A percentile compares a stretch with the other conserved stretches of the same genome.
phyloP scores from a whole-genome alignment of 2,797 vertebrate genomes.

The Sebastes goodei region DNA sequence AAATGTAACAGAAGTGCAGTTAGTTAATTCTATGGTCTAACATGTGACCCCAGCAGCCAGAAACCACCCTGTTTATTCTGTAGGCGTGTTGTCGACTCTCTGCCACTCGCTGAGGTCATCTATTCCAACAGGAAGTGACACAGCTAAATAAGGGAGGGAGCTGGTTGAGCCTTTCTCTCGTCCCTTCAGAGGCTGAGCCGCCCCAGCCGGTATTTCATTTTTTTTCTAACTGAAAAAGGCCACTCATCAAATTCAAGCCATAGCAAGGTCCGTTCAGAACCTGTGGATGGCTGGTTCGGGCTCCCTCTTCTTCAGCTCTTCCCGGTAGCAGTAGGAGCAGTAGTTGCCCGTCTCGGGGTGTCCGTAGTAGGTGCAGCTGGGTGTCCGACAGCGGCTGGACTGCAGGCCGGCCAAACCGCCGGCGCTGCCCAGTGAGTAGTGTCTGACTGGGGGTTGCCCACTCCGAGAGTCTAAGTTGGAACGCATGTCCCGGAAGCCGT shows the following conservation, averaged over 20 bases:
- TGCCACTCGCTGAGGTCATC: not conserved
- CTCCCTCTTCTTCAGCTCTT: constrained; percentile 90
- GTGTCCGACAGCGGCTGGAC: constrained; percentile 92
- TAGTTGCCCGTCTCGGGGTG: constrained; percentile 95
- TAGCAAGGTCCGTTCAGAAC: constrained; percentile 82
- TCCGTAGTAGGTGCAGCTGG: constrained; percentile 93
- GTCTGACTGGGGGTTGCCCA: constrained; percentile 70
- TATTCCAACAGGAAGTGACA: constrained; percentile 51
- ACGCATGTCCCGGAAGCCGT: constrained; percentile 86
- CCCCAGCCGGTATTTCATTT: not conserved
- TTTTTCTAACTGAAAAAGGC: constrained; percentile 55
- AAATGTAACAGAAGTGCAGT: constrained; percentile 78
- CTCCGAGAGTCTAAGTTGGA: constrained; percentile 74
- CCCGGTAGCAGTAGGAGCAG: constrained; percentile 95
- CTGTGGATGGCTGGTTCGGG: constrained; percentile 85
- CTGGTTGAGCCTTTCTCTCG: constrained; percentile 26
- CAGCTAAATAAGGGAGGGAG: constrained; percentile 9
- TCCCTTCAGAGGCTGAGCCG: constrained; percentile 22
- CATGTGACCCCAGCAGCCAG: constrained; percentile 38
- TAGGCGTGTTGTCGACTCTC: not conserved
- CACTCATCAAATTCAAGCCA: constrained; percentile 50
- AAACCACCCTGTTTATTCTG: constrained; percentile 35
- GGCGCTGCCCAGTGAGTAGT: constrained; percentile 75
- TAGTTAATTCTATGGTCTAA: constrained; percentile 51
- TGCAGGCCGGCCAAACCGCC: constrained; percentile 76